These are phyloP conservation scores for Eurytoma californica DNA, from an alignment of 2,888 invertebrate species.

Conservation along the genomic window DNA sequence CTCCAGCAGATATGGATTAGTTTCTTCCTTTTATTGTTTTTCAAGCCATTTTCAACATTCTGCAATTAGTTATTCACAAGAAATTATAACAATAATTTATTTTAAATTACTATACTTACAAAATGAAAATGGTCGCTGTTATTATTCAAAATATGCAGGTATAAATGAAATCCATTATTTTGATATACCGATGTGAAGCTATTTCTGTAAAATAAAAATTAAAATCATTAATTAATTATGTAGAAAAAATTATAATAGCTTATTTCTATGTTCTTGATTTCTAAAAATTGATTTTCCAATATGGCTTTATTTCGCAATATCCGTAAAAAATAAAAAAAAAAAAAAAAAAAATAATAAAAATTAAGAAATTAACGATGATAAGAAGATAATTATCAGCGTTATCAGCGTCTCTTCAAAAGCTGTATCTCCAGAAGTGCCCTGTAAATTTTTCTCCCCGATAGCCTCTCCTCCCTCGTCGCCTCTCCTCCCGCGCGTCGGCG, in stretches of 20 bases:
- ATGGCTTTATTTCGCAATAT: neutral
- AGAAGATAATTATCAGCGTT: slow-evolving; percentile 43
- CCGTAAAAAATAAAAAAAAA: neutral
- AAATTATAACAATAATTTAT: neutral
- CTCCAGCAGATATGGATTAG: neutral
- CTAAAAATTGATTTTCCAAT: no score
- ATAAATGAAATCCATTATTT: no score
- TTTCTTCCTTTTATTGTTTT: neutral
- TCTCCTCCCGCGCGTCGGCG: slow-evolving; percentile 13
- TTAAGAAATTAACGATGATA: slow-evolving; percentile 33
- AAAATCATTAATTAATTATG: no score
- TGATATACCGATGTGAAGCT: no score
- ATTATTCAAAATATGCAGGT: no score
- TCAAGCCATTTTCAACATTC: neutral
- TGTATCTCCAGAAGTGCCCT: slow-evolving; percentile 64
- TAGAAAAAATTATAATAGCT: no score
- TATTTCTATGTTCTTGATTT: no score
- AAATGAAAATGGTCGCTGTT: no score
- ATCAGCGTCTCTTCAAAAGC: slow-evolving; percentile 35
- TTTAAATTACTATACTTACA: neutral
- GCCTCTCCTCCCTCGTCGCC: slow-evolving; percentile 25
- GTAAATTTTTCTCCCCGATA: slow-evolving; percentile 62
- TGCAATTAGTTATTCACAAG: neutral
- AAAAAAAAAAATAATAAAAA: neutral
- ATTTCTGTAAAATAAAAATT: no score